These are phyloP conservation scores for Zootoca vivipara DNA, from an alignment of 2,113 vertebrate species.

Conservation along the genomic window DNA sequence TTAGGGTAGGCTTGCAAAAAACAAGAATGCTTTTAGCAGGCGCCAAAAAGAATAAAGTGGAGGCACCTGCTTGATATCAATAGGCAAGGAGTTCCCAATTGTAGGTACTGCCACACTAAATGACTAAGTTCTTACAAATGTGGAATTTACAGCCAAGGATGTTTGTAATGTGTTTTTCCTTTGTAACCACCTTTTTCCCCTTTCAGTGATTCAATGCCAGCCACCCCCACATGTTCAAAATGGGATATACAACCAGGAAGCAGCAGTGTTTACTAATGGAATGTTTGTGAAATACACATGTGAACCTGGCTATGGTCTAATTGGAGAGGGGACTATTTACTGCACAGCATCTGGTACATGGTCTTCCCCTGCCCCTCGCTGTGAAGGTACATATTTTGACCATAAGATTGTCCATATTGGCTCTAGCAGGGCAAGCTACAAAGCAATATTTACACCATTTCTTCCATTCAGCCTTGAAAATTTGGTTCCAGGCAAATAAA, in stretches of 20 bases:
- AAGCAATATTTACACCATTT: not conserved
- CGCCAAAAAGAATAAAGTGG: too few relatives aligned
- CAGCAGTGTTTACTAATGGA: slow-evolving; percentile 47
- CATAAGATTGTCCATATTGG: not conserved
- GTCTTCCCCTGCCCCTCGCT: slow-evolving; percentile 57
- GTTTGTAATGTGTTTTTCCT: too few relatives aligned
- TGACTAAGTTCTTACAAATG: too few relatives aligned
- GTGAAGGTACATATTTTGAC: slow-evolving; percentile 66
- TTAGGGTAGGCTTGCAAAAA: too few relatives aligned
- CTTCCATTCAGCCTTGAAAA: not conserved
- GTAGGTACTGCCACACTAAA: too few relatives aligned
- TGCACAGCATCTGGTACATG: slow-evolving; percentile 69
- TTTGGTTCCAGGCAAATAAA: not conserved
- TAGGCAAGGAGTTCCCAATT: too few relatives aligned
- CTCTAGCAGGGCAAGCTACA: not conserved
- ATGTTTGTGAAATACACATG: slow-evolving; percentile 68
- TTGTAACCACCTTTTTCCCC: not conserved
- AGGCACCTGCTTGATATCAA: too few relatives aligned
- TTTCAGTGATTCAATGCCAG: not conserved
- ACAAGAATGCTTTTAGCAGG: too few relatives aligned
- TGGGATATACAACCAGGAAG: not conserved
- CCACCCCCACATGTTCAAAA: not conserved
- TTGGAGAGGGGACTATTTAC: slow-evolving; percentile 50
- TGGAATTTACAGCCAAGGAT: too few relatives aligned
- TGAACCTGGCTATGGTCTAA: slow-evolving; percentile 57